Base-by-base conservation (phyloP, 2,888 invertebrate genomes). In the Hirtodrosophila cameraria region DNA sequence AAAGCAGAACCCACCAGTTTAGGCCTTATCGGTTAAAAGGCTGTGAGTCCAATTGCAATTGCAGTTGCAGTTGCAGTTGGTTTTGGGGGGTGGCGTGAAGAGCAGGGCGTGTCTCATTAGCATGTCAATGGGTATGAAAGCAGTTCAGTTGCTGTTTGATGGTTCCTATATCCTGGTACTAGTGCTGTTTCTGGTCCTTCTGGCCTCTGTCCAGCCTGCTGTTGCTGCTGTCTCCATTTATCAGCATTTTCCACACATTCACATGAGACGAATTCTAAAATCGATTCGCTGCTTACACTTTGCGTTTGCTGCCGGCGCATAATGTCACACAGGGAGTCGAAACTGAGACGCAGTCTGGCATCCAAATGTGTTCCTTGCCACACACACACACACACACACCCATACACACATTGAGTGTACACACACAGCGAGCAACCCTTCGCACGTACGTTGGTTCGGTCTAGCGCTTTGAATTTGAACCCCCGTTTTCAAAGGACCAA, bases 221-320 rank as follows among this genome's bases (percentile, higher is more conserved):
- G 9, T 6, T 1, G 8, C 36, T 30, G 12, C 16, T 49, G 43
- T 25, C 39, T 74, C 49, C 75, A 86, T 86, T 88, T 84, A 86
- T 85, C 86, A 88, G 87, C 85, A 81, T 88, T 88, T 88, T 81
- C 79, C 87, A 86, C 87, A 87, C 87, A 86, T 57, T 74, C 86
- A 75, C 71, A 79, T 76, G 86, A 86, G 88, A 87, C 88, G 86
- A 87, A 88, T 87, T 80, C 67, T 76, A 80, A 88, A 87, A 87
- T 87, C 87, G 87, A 87, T 88, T 87, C 75, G 68, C 61, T 71
- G 70, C 59, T 76, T 62, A 64, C 71, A 72, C 68, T 73, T 73
- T 42, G 75, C 70, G 61, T 12, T 43, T 54, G 66, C 75, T 74
- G 70, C 41, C 59, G 58, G 28, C 68, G 67, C 78, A 84, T 77